phyloP scores from a whole-genome alignment of 2,888 invertebrate species.

The Piscicola geometra region DNA sequence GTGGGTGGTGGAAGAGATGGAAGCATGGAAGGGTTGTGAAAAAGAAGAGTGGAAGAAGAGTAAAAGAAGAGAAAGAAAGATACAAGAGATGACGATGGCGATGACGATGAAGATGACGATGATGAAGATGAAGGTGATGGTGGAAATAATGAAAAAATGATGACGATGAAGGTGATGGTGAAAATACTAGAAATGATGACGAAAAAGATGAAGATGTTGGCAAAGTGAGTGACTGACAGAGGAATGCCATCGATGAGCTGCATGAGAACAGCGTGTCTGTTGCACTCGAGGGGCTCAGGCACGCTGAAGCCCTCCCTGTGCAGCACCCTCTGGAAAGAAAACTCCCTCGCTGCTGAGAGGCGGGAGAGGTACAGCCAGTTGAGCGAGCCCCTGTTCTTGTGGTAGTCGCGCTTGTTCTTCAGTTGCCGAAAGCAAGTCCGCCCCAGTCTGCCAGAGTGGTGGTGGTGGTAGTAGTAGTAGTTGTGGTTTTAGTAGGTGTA shows the following conservation, averaged over 20 bases:
- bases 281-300: constrained; percentile 87
- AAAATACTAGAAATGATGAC: not conserved
- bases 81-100: too few relatives aligned
- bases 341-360: constrained; percentile 93
- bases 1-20: not conserved
- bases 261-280: constrained; percentile 92
- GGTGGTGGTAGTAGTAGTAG: too few relatives aligned
- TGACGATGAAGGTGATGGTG: too few relatives aligned
- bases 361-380: constrained; percentile 95
- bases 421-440: constrained; percentile 92
- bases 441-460: constrained; percentile 69
- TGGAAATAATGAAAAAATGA: not conserved
- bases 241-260: constrained; percentile 64
- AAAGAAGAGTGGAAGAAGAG: not conserved
- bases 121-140: too few relatives aligned
- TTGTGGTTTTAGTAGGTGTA: too few relatives aligned
- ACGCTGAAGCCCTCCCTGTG: constrained; percentile 86
- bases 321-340: constrained; percentile 91
- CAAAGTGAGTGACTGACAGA: constrained; percentile 54
- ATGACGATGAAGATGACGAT: too few relatives aligned
- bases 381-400: constrained; percentile 76
- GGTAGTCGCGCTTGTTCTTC: constrained; percentile 93
- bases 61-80: too few relatives aligned
- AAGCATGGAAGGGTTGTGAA: not conserved
- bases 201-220: not conserved